Evolutionary conservation across 1,140 invertebrate genomes (phyloP), one percentile per base, ranked within the genome.

Genomic region (Parapsyche elsis): DNA sequence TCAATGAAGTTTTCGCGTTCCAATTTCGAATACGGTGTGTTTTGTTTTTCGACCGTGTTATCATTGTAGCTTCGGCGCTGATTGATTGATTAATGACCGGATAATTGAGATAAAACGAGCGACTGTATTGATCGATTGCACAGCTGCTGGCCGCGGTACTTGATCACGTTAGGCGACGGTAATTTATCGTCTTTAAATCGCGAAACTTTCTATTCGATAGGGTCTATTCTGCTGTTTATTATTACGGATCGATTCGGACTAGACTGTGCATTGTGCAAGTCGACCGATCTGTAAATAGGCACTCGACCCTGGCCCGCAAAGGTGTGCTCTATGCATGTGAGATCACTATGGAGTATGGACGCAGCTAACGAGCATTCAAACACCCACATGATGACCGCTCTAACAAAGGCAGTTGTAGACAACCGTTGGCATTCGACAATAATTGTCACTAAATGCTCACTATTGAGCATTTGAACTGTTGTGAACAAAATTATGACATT

Each of bases 61-160:
- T 46, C 44, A 71, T 71, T 71, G 67, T 73, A 45, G 12, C 21
- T 12, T 67, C 64, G 71, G n/a, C 45, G 23, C 45, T 9, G 45
- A 21, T 26, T 67, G 61, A 67, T 73, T 73, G 71, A 73, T 73
- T 73, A 73, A 73, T 73, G 71, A 73, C 24, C 71, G n/a, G 10
- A 21, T 73, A 46, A 73, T 73, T 46, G 71, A 73, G 71, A 73
- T 73, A 19, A 46, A 73, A 46, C 30, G 30, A 67, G 30, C 7
- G 30, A 38, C 30, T 38, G 7, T 38, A 38, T 38, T 38, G 30
- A 38, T 38, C 30, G 30, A 38, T 38, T 7, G 30, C 1, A 38
- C 30, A 38, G 30, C 30, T 38, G 30, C 30, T 7, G 30, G 30
- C 30, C 30, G 30, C 30, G 30, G 7, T 38, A 38, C 7, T 38